Evolutionary conservation across 2,797 vertebrate species (phyloP).

Genomic region (Platyrinchus mystaceus): DNA sequence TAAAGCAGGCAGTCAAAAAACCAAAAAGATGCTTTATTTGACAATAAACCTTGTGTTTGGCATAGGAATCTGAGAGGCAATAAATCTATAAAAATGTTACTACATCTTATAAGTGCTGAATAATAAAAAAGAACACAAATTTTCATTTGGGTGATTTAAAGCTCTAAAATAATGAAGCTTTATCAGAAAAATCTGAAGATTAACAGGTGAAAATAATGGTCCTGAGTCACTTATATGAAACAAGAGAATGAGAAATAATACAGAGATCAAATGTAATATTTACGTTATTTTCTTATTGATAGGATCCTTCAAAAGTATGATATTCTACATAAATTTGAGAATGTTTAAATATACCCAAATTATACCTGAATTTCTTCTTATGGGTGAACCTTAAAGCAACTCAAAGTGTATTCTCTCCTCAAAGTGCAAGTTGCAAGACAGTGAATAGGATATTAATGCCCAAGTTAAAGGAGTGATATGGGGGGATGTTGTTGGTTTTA

Average conservation of each 20-base stretch:
- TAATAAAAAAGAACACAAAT: conserved; percentile 66
- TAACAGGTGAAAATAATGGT: conserved; percentile 1
- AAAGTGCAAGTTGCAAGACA: not conserved
- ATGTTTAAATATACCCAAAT: not conserved
- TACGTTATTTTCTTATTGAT: not conserved
- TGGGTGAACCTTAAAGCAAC: not conserved
- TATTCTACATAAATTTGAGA: not conserved
- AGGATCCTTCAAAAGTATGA: not conserved
- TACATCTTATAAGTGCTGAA: conserved; percentile 57
- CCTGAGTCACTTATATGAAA: not conserved
- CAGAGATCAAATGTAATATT: not conserved
- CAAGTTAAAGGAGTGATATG: not conserved
- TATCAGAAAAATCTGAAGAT: not conserved
- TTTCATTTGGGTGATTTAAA: conserved; percentile 52
- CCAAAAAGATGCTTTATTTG: conserved; percentile 71
- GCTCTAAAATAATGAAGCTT: conserved; percentile 37
- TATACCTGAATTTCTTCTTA: not conserved
- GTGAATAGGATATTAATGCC: not conserved
- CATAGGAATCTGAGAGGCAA: conserved; percentile 63
- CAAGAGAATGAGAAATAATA: not conserved
- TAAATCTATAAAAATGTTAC: conserved; percentile 70
- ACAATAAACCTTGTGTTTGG: conserved; percentile 77
- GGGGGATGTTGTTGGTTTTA: too few species aligned
- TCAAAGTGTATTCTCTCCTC: not conserved
- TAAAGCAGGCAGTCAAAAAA: conserved; percentile 71